These are phyloP conservation scores for Pachycephala philippinensis DNA, from an alignment of 2,113 vertebrate genomes.

Conservation along the genomic window DNA sequence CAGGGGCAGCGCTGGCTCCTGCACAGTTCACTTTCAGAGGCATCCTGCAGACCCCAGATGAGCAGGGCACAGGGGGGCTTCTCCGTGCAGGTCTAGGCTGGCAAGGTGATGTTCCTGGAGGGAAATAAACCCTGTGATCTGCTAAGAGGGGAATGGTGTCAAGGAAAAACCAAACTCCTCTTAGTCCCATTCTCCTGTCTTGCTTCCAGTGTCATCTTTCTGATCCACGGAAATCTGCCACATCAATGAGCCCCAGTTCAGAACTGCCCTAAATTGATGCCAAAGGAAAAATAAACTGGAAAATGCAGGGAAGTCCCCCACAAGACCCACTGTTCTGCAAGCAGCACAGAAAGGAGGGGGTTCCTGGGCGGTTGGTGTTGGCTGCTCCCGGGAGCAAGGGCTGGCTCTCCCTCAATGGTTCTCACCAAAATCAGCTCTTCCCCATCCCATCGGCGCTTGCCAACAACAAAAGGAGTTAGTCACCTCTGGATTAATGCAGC, in stretches of 20 bases:
- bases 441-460: background rate
- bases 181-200: rapidly evolving
- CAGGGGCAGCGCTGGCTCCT: background rate
- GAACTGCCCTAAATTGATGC: background rate
- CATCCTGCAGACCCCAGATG: too few species aligned
- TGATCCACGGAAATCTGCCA: background rate
- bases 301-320: background rate
- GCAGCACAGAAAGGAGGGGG: background rate
- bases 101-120: background rate
- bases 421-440: background rate
- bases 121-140: background rate
- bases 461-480: rapidly evolving
- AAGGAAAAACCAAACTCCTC: background rate
- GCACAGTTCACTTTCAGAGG: rapidly evolving
- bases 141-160: background rate
- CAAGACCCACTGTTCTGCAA: rapidly evolving
- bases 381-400: rapidly evolving
- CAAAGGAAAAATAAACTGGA: background rate
- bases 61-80: background rate
- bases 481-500: background rate
- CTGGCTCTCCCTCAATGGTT: background rate
- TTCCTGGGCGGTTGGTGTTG: background rate
- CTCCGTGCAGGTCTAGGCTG: rapidly evolving
- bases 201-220: rapidly evolving
- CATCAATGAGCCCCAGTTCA: background rate